Evolutionary conservation across 1,140 invertebrate genomes (phyloP).

Genomic region (Atta colombica): DNA sequence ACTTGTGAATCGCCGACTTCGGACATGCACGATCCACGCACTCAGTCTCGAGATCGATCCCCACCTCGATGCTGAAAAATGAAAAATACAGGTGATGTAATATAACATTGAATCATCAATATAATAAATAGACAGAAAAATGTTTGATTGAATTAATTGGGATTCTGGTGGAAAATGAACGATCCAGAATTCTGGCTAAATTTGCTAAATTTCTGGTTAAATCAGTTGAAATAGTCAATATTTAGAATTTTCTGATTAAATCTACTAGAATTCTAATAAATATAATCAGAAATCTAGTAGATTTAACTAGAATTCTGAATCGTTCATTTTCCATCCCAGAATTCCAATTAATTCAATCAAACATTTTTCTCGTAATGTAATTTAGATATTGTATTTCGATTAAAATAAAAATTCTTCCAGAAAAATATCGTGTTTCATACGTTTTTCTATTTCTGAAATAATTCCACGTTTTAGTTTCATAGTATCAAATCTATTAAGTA

Average conservation of each 20-base stretch:
- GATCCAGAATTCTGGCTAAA: too few relatives aligned
- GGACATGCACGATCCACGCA: slow-evolving; percentile 64
- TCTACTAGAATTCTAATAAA: too few relatives aligned
- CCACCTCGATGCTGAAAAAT: slow-evolving; percentile 63
- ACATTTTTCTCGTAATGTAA: too few relatives aligned
- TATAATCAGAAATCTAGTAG: too few relatives aligned
- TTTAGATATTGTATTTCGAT: neutral
- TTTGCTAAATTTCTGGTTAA: too few relatives aligned
- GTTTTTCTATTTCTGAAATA: neutral
- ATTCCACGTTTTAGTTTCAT: neutral
- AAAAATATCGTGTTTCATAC: neutral
- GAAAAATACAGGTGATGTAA: neutral
- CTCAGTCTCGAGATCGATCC: slow-evolving; percentile 34
- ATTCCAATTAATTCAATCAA: too few relatives aligned
- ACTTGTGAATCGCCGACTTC: slow-evolving; percentile 57
- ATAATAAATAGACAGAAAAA: neutral
- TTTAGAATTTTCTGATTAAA: too few relatives aligned
- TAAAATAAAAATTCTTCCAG: neutral
- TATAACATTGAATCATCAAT: neutral
- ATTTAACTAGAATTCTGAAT: too few relatives aligned
- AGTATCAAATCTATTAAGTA: neutral
- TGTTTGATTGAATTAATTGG: too few relatives aligned
- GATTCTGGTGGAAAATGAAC: too few relatives aligned
- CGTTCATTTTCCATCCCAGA: too few relatives aligned
- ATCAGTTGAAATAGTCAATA: too few relatives aligned